Base-by-base conservation (phyloP, 2,888 invertebrate genomes). In the Epirrhoe alternata region DNA sequence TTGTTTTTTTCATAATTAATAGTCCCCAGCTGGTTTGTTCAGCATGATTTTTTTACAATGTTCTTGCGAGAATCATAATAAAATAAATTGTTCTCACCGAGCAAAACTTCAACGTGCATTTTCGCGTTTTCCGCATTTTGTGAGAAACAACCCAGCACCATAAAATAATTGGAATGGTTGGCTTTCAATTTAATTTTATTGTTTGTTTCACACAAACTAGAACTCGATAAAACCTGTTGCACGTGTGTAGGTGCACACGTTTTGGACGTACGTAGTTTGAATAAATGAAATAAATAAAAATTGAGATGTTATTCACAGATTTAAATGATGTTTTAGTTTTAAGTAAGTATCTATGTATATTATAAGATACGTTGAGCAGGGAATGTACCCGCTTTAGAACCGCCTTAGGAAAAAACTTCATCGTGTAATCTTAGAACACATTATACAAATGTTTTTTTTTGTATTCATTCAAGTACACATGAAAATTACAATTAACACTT, bases 91-190 rank as follows among this genome's bases (percentile, higher is more conserved):
- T 61, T 61, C 77, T 80, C 57, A 82, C 83, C 77, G 49, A 82
- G 38, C 52, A 82, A 64, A 69, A 78, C 65, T 62, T 74, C 69
- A 62, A 79, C 64, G 65, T 69, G 64, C 83, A 82, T 82, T 76
- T 78, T 81, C 72, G 62, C 24, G 63, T 69, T 73, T 69, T 67
- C 72, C 66, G 68, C 74, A 75, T 73, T 69, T 77, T 76, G 60
- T 68, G 45, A 8, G 47, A 52, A 56, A 49, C 31, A 53, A 24
- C 16, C 30, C 16, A 24, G 35, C 12, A 42, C 35, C 47, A 55
- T 38, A 47, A 67, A 68, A 61, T 68, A 64, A 68, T 68, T 61
- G 64, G 64, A 58, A 58, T 57, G 53, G 17, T 47, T 53, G 38
- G 42, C 33, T 64, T 61, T 56, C 57, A 61, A 64, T 68, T 56